A percentile compares a stretch with the other conserved stretches of the same genome.
Evolutionary conservation across 2,888 invertebrate genomes (phyloP).

Genomic region (Buathra laborator): DNA sequence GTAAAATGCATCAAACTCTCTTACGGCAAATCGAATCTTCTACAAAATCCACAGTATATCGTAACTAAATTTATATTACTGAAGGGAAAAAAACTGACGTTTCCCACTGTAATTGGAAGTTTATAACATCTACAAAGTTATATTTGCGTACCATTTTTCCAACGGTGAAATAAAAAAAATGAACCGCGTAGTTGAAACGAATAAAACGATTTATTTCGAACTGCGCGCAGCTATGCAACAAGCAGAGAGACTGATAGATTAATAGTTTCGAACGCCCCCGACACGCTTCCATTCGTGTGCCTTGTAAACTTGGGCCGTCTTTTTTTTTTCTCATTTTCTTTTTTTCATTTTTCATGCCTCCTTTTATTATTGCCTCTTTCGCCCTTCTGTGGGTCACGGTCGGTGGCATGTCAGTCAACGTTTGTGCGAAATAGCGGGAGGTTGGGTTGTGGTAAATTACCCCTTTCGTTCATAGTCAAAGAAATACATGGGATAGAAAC

Average conservation of each 20-base stretch:
- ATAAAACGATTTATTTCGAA: not conserved
- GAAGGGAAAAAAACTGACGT: not conserved
- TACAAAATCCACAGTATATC: not conserved
- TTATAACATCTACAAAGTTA: not conserved
- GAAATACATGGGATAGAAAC: slow-evolving; percentile 4
- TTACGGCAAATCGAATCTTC: not conserved
- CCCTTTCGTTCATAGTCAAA: slow-evolving; percentile 28
- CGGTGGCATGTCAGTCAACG: slow-evolving; percentile 68
- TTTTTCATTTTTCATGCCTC: slow-evolving; percentile 5
- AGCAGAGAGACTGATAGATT: not conserved
- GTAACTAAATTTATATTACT: not conserved
- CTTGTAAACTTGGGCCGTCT: not conserved
- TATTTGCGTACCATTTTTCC: not conserved
- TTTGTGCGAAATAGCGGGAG: slow-evolving; percentile 62
- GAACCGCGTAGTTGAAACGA: not conserved
- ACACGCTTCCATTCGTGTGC: not conserved
- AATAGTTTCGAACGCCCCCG: not conserved
- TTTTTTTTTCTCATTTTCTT: slow-evolving; percentile 9
- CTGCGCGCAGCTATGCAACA: slow-evolving; percentile 2
- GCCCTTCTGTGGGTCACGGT: slow-evolving; percentile 53
- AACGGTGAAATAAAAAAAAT: not conserved
- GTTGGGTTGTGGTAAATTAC: slow-evolving; percentile 24
- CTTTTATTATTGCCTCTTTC: slow-evolving; percentile 27
- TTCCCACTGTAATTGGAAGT: not conserved
- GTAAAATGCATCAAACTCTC: not conserved